Conservation (phyloP, 2,888 invertebrate species). For the Alloscopus bannaensis region DNA sequence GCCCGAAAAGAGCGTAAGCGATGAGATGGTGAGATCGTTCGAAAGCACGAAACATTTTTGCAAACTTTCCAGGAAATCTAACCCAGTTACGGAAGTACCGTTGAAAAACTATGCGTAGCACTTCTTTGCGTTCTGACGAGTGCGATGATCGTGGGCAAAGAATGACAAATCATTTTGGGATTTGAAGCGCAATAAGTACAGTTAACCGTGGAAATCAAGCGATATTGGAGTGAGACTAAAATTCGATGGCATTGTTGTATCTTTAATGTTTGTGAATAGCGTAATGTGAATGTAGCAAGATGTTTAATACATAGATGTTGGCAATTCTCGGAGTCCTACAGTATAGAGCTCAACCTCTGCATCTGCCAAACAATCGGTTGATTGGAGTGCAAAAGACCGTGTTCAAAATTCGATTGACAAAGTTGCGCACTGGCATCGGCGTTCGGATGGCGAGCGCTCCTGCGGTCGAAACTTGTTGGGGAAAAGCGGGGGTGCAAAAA, state of each 20-base stretch:
- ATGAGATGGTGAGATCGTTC: neutral
- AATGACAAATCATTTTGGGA: too few relatives aligned
- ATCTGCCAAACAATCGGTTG: conserved; percentile 44
- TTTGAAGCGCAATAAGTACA: too few relatives aligned
- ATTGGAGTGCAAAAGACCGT: conserved; percentile 61
- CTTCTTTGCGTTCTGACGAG: too few relatives aligned
- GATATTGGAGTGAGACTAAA: too few relatives aligned
- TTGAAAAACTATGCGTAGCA: too few relatives aligned
- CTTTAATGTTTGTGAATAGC: neutral
- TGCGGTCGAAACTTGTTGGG: too few relatives aligned
- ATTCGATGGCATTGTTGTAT: too few relatives aligned
- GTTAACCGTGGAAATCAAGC: too few relatives aligned
- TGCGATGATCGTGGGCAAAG: too few relatives aligned
- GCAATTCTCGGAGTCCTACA: neutral
- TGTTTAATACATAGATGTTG: neutral
- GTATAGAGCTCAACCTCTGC: too few relatives aligned
- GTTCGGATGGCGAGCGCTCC: conserved; percentile 54
- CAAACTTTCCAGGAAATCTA: too few relatives aligned
- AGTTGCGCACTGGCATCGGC: conserved; percentile 48
- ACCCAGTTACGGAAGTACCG: too few relatives aligned
- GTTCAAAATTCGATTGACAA: conserved; percentile 58
- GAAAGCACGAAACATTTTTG: conserved; percentile 6
- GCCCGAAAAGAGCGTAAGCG: neutral
- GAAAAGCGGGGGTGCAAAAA: conserved; percentile 34
- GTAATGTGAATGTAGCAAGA: neutral